Conservation (phyloP, 92 coral and sea anemone genomes). For the Desmophyllum pertusum region DNA sequence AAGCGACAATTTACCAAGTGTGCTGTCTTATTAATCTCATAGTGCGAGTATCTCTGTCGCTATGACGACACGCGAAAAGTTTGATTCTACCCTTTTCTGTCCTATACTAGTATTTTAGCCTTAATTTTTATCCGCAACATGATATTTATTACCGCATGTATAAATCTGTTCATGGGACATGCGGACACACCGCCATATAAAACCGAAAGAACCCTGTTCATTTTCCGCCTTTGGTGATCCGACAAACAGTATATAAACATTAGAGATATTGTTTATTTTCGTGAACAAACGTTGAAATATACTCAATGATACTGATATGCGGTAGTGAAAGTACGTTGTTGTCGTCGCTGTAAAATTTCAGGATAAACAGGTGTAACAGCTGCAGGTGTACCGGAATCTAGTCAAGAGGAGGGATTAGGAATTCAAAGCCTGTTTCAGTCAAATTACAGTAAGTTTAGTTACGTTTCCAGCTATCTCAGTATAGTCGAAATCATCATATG, state of each 20-base stretch:
- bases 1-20: conserved; percentile 20
- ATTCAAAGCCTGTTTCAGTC: too few relatives aligned
- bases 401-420: too few relatives aligned
- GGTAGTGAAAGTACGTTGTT: not conserved
- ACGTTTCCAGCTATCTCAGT: too few relatives aligned
- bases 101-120: not conserved
- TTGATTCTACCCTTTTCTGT: not conserved
- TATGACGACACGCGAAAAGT: conserved; percentile 12
- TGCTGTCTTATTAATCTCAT: conserved; percentile 22
- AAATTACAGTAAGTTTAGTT: too few relatives aligned
- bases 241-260: conserved; percentile 1
- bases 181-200: not conserved
- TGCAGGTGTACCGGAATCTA: not conserved
- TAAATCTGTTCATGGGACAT: not conserved
- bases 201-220: not conserved
- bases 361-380: not conserved
- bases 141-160: not conserved
- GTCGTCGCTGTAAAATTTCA: not conserved
- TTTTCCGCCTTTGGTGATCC: not conserved
- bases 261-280: conserved; percentile 29
- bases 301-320: not conserved
- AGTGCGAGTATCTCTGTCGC: conserved; percentile 34
- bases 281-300: conserved; percentile 11
- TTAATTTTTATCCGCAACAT: not conserved
- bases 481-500: too few relatives aligned